phyloP scores from a whole-genome alignment of 2,888 invertebrate species.

The Ophioninae sp. region DNA sequence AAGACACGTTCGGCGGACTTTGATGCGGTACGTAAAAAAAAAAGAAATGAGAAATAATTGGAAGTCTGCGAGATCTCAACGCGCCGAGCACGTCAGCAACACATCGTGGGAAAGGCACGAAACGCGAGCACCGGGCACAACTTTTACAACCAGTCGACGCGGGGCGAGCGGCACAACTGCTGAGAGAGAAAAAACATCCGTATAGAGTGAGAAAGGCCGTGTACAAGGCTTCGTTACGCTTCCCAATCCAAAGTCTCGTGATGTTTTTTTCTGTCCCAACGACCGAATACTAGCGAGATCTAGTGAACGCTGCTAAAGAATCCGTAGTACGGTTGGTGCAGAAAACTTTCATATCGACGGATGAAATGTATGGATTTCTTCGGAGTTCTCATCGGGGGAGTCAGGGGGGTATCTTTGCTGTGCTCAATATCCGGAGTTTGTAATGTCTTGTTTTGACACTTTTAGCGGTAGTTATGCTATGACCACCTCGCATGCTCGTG shows the following conservation, averaged over 20 bases:
- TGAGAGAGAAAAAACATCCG: constrained; percentile 49
- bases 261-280: constrained; percentile 20
- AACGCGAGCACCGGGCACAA: constrained; percentile 32
- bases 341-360: background rate
- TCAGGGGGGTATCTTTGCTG: background rate
- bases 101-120: constrained; percentile 32
- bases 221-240: constrained; percentile 47
- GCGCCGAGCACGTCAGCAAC: constrained; percentile 46
- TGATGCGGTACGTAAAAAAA: constrained; percentile 7
- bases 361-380: background rate
- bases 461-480: too few species aligned
- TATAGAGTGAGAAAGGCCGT: constrained; percentile 3
- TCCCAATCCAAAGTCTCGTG: constrained; percentile 30
- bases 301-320: background rate
- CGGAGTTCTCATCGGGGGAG: background rate
- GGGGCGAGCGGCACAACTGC: constrained; percentile 56
- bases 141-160: constrained; percentile 42
- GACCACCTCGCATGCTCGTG: too few species aligned
- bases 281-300: constrained; percentile 37
- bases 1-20: background rate
- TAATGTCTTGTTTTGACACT: too few species aligned
- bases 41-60: constrained; percentile 19
- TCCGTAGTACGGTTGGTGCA: constrained; percentile 18
- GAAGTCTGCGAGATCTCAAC: background rate
- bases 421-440: too few species aligned